phyloP scores from a whole-genome alignment of 1,140 invertebrate genomes.

The Phymorhynchus buccinoides region DNA sequence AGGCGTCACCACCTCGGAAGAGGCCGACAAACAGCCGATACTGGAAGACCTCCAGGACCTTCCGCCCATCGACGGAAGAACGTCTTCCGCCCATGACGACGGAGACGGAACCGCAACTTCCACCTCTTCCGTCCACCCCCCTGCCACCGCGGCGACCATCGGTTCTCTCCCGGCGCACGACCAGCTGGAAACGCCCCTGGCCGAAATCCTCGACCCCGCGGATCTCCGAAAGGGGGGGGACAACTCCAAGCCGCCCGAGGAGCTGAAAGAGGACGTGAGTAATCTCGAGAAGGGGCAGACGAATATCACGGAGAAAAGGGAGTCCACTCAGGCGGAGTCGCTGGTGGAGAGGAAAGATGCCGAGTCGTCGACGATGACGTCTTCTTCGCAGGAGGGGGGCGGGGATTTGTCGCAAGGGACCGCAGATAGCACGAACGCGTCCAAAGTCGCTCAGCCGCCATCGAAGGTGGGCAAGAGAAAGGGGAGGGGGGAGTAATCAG shows the following conservation, averaged over 20 bases:
- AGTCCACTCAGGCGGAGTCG: background rate
- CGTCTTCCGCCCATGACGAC: background rate
- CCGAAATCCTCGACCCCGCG: background rate
- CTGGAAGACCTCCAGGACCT: slow-evolving; percentile 10
- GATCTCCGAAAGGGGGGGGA: background rate
- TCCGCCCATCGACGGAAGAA: background rate
- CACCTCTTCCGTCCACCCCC: background rate
- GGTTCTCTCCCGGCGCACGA: background rate
- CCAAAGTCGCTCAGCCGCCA: background rate
- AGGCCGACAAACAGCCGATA: background rate
- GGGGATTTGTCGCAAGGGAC: background rate
- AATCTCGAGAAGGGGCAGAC: slow-evolving; percentile 1
- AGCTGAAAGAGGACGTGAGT: slow-evolving; percentile 9
- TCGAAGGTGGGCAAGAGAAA: slow-evolving; percentile 27
- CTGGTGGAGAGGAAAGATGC: background rate
- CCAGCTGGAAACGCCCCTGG: slow-evolving; percentile 22
- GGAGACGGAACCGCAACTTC: background rate
- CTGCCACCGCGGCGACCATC: background rate
- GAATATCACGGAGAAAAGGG: background rate
- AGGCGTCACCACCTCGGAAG: background rate
- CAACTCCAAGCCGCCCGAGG: background rate
- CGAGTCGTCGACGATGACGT: too few relatives aligned
- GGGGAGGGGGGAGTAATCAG: too few relatives aligned
- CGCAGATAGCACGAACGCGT: background rate
- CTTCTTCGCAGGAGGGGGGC: background rate